Evolutionary conservation across 2,797 vertebrate genomes (phyloP).

Genomic region (Gymnothorax reevesii): DNA sequence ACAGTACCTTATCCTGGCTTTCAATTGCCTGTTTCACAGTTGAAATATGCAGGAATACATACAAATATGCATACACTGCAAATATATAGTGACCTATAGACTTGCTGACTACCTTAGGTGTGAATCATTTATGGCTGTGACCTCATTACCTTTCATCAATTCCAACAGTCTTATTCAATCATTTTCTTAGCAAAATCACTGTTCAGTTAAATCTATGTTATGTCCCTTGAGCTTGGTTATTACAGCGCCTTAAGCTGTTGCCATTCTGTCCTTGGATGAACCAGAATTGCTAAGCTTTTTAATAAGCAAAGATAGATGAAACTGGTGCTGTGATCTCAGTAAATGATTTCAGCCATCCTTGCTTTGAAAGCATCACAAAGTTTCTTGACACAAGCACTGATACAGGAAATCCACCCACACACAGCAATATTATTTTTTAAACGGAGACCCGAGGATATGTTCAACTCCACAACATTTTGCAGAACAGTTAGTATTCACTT

Average conservation of each 20-base stretch:
- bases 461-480: background rate
- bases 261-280: constrained; percentile 49
- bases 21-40: background rate
- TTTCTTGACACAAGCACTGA: constrained; percentile 1
- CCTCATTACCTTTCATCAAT: constrained; percentile 17
- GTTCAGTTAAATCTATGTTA: constrained; percentile 33
- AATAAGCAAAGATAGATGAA: background rate
- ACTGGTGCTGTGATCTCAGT: background rate
- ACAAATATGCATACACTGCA: background rate
- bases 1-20: background rate
- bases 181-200: constrained; percentile 37
- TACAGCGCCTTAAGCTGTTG: constrained; percentile 50
- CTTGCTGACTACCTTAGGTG: background rate
- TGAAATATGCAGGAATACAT: background rate
- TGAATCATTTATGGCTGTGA: constrained; percentile 23
- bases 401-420: background rate
- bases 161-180: constrained; percentile 14
- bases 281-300: constrained; percentile 30
- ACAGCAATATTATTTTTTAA: background rate
- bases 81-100: background rate
- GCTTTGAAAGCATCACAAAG: background rate
- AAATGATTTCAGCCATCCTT: background rate
- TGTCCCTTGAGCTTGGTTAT: constrained; percentile 40
- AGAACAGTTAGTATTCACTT: background rate
- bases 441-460: background rate